Percentiles rank a stretch among this genome's conserved stretches.
These are phyloP conservation scores for Phyllotreta striolata DNA, from an alignment of 2,888 invertebrate species.

Conservation along the genomic window DNA sequence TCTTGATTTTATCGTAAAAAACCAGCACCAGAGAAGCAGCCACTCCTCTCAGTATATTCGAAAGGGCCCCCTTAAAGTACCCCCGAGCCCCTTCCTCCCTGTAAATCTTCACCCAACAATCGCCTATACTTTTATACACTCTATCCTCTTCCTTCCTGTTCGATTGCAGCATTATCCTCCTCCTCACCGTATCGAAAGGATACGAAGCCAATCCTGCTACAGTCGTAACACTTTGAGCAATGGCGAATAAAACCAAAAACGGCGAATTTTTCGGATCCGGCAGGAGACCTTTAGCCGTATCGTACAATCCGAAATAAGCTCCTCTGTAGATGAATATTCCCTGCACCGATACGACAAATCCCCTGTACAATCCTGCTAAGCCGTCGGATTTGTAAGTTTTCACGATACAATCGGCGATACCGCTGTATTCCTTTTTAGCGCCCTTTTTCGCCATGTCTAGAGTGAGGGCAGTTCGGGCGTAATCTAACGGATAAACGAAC, in stretches of 20 bases:
- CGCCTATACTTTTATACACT: constrained; percentile 74
- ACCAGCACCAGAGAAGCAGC: constrained; percentile 75
- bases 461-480: constrained; percentile 48
- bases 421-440: constrained; percentile 64
- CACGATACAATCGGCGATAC: constrained; percentile 66
- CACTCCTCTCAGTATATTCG: constrained; percentile 70
- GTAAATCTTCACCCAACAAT: constrained; percentile 74
- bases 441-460: constrained; percentile 47
- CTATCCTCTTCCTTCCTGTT: constrained; percentile 69
- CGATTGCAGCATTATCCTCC: constrained; percentile 86
- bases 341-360: constrained; percentile 72
- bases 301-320: constrained; percentile 71
- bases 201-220: constrained; percentile 78
- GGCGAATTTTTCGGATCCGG: constrained; percentile 72
- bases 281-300: constrained; percentile 70
- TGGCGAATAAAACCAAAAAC: constrained; percentile 66
- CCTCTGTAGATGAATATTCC: constrained; percentile 74
- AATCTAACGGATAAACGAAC: constrained; percentile 72
- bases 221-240: constrained; percentile 75
- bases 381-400: constrained; percentile 68
- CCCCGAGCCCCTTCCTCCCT: constrained; percentile 74
- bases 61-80: constrained; percentile 77
- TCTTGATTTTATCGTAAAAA: constrained; percentile 74
- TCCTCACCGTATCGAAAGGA: constrained; percentile 77
- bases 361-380: constrained; percentile 69